These are phyloP conservation scores for Haemorhous mexicanus DNA, from an alignment of 2,113 vertebrate species.

Conservation along the genomic window DNA sequence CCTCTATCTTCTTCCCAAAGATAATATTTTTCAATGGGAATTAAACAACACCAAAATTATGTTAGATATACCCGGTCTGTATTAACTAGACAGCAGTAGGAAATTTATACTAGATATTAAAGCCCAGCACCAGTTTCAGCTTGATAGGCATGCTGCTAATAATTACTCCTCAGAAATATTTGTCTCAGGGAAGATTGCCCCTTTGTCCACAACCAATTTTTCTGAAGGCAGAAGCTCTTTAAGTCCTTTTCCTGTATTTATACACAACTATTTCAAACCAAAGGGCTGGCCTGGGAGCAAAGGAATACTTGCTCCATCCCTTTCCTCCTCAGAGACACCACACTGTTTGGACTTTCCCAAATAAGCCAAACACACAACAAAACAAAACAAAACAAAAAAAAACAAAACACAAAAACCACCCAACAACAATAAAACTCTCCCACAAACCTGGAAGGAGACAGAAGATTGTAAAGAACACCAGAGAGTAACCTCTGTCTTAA, in stretches of 20 bases:
- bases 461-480: neutral
- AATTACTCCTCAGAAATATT: neutral
- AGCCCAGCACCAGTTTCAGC: neutral
- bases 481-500: neutral
- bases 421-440: neutral
- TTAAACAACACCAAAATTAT: neutral
- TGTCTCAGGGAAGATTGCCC: neutral
- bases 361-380: neutral
- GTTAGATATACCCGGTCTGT: neutral
- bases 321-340: neutral
- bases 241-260: conserved; percentile 12
- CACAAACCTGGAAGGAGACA: neutral
- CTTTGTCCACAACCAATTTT: neutral
- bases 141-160: neutral
- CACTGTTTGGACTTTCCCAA: conserved; percentile 35
- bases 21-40: neutral
- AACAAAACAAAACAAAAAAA: no score
- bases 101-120: neutral
- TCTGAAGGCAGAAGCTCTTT: neutral
- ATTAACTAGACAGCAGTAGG: neutral
- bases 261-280: conserved; percentile 51
- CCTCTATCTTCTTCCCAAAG: neutral
- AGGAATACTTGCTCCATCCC: neutral
- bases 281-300: conserved; percentile 40
- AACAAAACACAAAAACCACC: no score